Evolutionary conservation across 2,797 vertebrate species (phyloP).

Genomic region (Melanotaenia trifasciata): DNA sequence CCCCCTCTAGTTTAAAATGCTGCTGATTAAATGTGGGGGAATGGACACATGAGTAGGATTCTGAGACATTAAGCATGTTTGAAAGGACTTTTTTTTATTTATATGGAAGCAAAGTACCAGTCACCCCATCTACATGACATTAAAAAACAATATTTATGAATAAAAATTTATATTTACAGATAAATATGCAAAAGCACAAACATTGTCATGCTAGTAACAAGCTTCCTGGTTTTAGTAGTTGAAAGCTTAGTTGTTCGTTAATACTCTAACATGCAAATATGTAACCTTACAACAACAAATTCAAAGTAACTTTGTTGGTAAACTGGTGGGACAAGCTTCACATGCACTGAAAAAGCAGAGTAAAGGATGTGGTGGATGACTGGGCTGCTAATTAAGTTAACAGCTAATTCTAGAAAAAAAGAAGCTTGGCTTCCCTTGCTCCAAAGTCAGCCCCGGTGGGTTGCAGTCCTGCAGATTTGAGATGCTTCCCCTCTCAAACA

Average conservation of each 20-base stretch:
- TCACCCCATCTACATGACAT: neutral
- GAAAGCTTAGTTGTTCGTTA: neutral
- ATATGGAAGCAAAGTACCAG: neutral
- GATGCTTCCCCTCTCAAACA: no score
- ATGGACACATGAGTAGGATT: neutral
- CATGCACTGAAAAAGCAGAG: neutral
- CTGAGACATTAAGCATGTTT: neutral
- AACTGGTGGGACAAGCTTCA: neutral
- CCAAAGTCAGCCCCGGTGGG: no score
- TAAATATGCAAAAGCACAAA: slow-evolving; percentile 22
- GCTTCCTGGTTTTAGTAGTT: neutral
- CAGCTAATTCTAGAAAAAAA: neutral
- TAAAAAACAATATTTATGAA: neutral
- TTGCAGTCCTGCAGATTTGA: no score
- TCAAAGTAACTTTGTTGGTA: neutral
- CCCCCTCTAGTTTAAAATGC: neutral
- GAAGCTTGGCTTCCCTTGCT: no score
- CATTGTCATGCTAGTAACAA: neutral
- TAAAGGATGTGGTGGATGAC: neutral
- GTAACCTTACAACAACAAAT: neutral
- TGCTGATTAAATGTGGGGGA: neutral
- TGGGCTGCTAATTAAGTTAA: slow-evolving; percentile 1
- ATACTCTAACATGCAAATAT: neutral
- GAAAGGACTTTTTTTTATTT: neutral
- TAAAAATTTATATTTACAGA: no score